Conservation (phyloP, 2,797 vertebrate species). For the Falco naumanni region DNA sequence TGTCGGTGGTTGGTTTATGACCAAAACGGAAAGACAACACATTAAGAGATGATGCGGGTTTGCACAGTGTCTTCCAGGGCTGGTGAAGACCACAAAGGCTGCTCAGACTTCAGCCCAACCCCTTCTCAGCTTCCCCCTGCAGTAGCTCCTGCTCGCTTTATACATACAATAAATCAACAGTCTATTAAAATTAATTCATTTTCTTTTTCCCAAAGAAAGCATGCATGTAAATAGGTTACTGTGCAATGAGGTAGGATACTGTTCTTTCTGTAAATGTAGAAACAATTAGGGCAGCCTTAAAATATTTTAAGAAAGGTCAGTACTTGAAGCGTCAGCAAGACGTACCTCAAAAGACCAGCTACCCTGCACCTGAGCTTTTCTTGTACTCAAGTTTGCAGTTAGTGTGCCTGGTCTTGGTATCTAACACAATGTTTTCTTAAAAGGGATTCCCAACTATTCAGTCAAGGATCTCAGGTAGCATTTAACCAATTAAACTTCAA, state of each 20-base stretch:
- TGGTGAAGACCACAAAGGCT: neutral
- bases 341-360: neutral
- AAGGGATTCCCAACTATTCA: neutral
- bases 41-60: neutral
- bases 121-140: neutral
- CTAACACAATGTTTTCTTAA: neutral
- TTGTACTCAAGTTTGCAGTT: too few species aligned
- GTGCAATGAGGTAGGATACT: neutral
- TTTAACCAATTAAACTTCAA: neutral
- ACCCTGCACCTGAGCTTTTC: neutral
- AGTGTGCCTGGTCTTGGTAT: neutral
- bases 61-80: neutral
- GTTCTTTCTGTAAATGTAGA: neutral
- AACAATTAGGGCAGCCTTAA: neutral
- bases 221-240: neutral
- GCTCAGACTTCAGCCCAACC: neutral
- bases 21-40: neutral
- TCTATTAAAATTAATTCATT: neutral
- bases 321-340: neutral
- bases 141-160: neutral
- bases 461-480: neutral
- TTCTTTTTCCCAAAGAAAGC: neutral
- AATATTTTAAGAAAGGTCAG: neutral
- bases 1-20: fast-evolving
- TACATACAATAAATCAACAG: neutral